Evolutionary conservation across 2,888 invertebrate genomes (phyloP).

Genomic region (Tinea pellionella): DNA sequence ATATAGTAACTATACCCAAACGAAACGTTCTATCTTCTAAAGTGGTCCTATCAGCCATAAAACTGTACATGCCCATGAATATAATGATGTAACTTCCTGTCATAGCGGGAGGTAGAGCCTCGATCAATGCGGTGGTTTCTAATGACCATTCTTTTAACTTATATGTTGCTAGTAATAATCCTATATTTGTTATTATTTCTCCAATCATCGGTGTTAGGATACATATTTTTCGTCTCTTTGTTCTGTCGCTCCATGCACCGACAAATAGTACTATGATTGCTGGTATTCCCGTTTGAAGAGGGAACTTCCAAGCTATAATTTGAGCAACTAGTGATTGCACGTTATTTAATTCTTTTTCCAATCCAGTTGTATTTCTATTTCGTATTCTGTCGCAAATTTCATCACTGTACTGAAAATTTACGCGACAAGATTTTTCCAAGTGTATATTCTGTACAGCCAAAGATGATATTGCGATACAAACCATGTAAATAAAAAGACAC

Average conservation of each 20-base stretch:
- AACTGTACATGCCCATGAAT: constrained; percentile 72
- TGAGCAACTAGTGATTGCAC: constrained; percentile 63
- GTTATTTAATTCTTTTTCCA: constrained; percentile 45
- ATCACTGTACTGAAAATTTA: constrained; percentile 59
- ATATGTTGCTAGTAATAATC: constrained; percentile 65
- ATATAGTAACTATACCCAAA: constrained; percentile 70
- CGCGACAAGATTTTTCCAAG: constrained; percentile 70
- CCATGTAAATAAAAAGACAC: constrained; percentile 72
- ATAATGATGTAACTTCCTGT: constrained; percentile 71
- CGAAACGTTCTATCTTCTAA: constrained; percentile 72
- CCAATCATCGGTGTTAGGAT: constrained; percentile 69
- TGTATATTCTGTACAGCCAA: constrained; percentile 69
- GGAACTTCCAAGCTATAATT: constrained; percentile 70
- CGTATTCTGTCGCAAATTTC: constrained; percentile 64
- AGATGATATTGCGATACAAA: constrained; percentile 75
- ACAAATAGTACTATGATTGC: constrained; percentile 68
- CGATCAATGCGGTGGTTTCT: constrained; percentile 61
- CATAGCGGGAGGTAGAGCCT: constrained; percentile 69
- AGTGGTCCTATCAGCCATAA: constrained; percentile 71
- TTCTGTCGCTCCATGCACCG: constrained; percentile 73
- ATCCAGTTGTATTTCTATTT: constrained; percentile 47
- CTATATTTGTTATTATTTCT: constrained; percentile 64
- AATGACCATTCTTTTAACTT: constrained; percentile 66
- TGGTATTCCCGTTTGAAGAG: constrained; percentile 70
- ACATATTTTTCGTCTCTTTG: constrained; percentile 68